Conservation (phyloP, 2,888 invertebrate genomes). For the Sepioteuthis lessoniana region DNA sequence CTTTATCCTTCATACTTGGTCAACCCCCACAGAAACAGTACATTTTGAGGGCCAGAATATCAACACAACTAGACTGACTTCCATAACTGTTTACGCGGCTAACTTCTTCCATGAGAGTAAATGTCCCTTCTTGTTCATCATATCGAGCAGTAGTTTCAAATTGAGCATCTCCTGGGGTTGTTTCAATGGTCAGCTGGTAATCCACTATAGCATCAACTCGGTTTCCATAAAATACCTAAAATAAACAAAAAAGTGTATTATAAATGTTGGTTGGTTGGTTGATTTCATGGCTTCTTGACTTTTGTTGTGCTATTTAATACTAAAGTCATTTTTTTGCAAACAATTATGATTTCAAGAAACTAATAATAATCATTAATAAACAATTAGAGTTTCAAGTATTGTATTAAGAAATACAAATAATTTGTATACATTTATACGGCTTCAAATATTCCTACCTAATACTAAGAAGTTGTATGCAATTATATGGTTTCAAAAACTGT, state of each 20-base stretch:
- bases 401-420: too few relatives aligned
- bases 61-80: constrained; percentile 74
- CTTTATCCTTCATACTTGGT: not conserved
- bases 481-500: too few relatives aligned
- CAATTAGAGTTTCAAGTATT: too few relatives aligned
- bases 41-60: constrained; percentile 65
- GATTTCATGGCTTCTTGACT: too few relatives aligned
- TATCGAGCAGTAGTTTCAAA: constrained; percentile 86
- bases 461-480: too few relatives aligned
- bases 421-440: too few relatives aligned
- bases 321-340: too few relatives aligned
- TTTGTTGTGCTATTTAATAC: too few relatives aligned
- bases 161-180: constrained; percentile 82
- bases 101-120: constrained; percentile 75
- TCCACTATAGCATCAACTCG: constrained; percentile 57
- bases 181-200: constrained; percentile 80
- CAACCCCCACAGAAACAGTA: constrained; percentile 72
- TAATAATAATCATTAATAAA: too few relatives aligned
- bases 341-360: too few relatives aligned
- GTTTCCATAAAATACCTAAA: constrained; percentile 53
- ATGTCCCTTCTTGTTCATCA: constrained; percentile 70
- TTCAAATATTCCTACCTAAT: too few relatives aligned
- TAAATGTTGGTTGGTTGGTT: too few relatives aligned
- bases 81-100: constrained; percentile 75
- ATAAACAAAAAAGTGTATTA: not conserved